These are phyloP conservation scores for Choloepus didactylus DNA, from an alignment of 2,797 vertebrate species.

Conservation along the genomic window DNA sequence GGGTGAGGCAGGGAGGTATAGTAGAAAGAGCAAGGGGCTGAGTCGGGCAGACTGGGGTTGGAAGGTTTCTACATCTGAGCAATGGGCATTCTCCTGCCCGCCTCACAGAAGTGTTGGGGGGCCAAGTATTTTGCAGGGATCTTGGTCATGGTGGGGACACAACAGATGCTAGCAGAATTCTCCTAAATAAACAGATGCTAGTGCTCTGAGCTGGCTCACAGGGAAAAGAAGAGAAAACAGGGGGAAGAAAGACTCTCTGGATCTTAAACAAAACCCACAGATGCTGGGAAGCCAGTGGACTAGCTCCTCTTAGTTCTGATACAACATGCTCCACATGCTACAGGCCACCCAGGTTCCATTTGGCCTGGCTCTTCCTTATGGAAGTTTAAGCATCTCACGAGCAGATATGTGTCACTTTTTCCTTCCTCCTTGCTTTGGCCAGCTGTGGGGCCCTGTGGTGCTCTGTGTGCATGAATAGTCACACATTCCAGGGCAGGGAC, in stretches of 20 bases:
- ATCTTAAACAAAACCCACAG: not conserved
- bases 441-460: not conserved
- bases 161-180: not conserved
- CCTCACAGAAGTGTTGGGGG: not conserved
- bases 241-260: not conserved
- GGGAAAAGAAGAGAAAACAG: not conserved
- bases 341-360: accelerated
- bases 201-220: not conserved
- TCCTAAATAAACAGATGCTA: not conserved
- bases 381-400: not conserved
- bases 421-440: not conserved
- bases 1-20: not conserved
- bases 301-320: not conserved
- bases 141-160: not conserved
- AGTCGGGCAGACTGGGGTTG: not conserved
- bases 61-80: not conserved
- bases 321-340: no score
- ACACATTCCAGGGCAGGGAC: not conserved
- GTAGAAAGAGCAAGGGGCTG: not conserved
- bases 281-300: not conserved
- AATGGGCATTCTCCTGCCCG: accelerated
- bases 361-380: not conserved
- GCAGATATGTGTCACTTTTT: not conserved
- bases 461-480: not conserved
- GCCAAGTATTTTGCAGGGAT: not conserved